A percentile compares a stretch with the other conserved stretches of the same genome.
Conservation (phyloP, 1,140 invertebrate genomes). For the Stenopsyche tienmushanensis region DNA sequence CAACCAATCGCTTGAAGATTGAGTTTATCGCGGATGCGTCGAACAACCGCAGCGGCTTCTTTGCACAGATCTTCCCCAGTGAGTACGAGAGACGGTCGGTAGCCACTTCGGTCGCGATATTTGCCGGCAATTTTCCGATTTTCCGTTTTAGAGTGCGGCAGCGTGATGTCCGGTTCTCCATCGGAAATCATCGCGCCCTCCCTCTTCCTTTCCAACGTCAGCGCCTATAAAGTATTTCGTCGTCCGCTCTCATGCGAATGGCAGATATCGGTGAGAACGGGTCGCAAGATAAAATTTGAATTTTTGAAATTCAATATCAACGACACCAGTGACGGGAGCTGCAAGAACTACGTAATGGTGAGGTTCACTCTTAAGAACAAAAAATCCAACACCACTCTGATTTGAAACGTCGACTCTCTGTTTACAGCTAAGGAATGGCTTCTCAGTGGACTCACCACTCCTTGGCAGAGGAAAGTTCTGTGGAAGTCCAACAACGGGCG, state of each 20-base stretch:
- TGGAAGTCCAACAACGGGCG: constrained; percentile 54
- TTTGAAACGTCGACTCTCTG: too few species aligned
- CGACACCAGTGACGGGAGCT: constrained; percentile 49
- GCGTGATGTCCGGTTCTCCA: constrained; percentile 50
- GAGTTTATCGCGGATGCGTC: constrained; percentile 49
- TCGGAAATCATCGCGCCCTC: constrained; percentile 48
- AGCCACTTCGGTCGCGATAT: neutral
- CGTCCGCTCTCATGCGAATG: constrained; percentile 62
- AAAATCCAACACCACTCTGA: neutral
- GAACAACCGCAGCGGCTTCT: constrained; percentile 62
- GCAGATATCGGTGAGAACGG: constrained; percentile 68
- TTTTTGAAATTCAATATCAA: constrained; percentile 63
- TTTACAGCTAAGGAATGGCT: constrained; percentile 72
- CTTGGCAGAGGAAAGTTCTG: constrained; percentile 76
- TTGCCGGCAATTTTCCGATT: neutral
- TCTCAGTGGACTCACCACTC: constrained; percentile 66
- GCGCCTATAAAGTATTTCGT: constrained; percentile 12
- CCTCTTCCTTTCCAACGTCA: constrained; percentile 41
- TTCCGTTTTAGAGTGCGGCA: constrained; percentile 58
- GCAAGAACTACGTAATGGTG: constrained; percentile 66
- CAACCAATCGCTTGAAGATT: constrained; percentile 57
- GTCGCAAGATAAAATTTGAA: constrained; percentile 66
- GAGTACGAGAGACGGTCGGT: constrained; percentile 16
- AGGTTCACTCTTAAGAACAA: constrained; percentile 20
- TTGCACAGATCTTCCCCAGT: constrained; percentile 50